Evolutionary conservation across 2,888 invertebrate species (phyloP).

Genomic region (Eupithecia subfuscata): DNA sequence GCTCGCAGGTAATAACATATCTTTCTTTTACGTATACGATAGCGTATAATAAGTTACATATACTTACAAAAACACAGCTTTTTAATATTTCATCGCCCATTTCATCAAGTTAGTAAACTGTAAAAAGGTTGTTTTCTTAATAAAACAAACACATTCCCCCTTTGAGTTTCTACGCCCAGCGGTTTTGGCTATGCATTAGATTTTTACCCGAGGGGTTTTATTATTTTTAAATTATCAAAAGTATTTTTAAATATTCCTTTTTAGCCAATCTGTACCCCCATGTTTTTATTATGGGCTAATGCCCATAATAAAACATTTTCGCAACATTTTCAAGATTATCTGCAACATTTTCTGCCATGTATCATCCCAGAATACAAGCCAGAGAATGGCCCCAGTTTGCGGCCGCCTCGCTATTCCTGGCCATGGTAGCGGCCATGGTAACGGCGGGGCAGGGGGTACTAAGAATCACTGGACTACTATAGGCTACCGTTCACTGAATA

Average conservation of each 20-base stretch:
- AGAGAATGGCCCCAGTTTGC: too few species aligned
- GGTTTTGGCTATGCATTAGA: slow-evolving; percentile 1
- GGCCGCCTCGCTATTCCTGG: too few species aligned
- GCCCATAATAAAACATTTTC: too few species aligned
- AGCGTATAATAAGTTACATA: background rate
- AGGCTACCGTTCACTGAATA: too few species aligned
- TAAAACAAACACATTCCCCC: background rate
- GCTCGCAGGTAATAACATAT: background rate
- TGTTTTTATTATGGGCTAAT: background rate
- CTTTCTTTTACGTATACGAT: background rate
- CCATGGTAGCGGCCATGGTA: too few species aligned
- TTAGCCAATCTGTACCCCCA: background rate
- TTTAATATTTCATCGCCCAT: background rate
- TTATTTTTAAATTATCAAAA: background rate
- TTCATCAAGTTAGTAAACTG: background rate
- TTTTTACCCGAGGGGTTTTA: background rate
- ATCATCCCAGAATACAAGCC: too few species aligned
- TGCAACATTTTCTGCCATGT: too few species aligned
- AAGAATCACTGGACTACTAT: too few species aligned
- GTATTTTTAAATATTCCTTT: background rate
- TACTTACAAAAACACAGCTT: background rate
- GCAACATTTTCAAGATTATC: too few species aligned
- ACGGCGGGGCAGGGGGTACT: too few species aligned
- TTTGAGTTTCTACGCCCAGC: background rate
- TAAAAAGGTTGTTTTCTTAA: background rate